Base-by-base conservation (phyloP, 1,140 invertebrate genomes). In the Apis cerana region DNA sequence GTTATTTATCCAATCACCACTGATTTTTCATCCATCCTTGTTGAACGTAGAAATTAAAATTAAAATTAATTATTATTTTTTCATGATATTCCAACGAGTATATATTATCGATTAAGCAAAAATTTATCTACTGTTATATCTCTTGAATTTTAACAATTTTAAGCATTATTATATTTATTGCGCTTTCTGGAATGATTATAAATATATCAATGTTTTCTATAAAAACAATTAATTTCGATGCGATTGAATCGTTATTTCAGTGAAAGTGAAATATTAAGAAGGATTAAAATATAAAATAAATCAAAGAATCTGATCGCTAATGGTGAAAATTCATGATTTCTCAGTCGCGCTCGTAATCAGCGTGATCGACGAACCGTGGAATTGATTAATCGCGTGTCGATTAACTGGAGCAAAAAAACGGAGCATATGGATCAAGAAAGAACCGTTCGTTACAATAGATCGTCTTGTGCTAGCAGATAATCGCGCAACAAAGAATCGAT, bases 341-440 rank as follows among this genome's bases (percentile, higher is more conserved):
- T 17, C 13, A 0, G 50, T 9, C 0, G 33, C 4, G 4, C 33
- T 43, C 33, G 52, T 17, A 43, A 9, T 48, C 48, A 12, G 12
- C 27, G 56, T 27, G 43, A 27, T 56, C 52, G 19, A 21, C 23
- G 52, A 33, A 61, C 67, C n/a, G 43, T 80, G 48, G 58, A 50
- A 69, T 70, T 58, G 68, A 71, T 80, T 61, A 43, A 52, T 54
- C 50, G 50, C 62, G 75, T 17, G 59, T 10, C 72, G 48, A 50
- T 80, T 48, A 71, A 80, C 58, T 64, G 68, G 77, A 71, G 68
- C 48, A 33, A 67, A 52, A 48, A 58, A 59, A 21, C 27, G 21
- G 33, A 17, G 15, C 64, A 69, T 50, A 5, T 8, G 50, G 43
- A 62, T 52, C 23, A 21, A 15, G 10, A 56, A 21, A 15, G 10